Percentiles rank a stretch among this genome's conserved stretches.
Evolutionary conservation across 53 echinoderm and acorn worm genomes (phyloP).

Genomic region (Pentamera pediparva): DNA sequence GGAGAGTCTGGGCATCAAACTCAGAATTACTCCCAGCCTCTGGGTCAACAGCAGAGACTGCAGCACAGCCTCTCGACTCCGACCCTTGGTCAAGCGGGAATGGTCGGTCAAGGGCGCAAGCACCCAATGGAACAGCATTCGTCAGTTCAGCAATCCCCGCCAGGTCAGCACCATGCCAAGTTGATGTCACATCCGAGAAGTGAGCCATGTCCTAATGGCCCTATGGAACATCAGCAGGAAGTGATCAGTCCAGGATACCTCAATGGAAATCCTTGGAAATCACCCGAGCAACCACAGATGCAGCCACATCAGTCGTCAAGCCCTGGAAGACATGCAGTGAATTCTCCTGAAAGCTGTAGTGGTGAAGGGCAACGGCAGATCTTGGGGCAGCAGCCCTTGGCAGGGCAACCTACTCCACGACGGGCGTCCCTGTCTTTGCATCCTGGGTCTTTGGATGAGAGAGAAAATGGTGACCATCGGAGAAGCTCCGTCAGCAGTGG

Average conservation of each 20-base stretch:
- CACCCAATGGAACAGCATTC: not conserved
- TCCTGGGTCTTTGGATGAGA: not conserved
- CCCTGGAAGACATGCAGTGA: no score
- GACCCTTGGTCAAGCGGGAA: not conserved
- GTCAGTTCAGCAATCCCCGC: not conserved
- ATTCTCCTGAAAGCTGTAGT: no score
- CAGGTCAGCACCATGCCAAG: not conserved
- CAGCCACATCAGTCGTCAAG: not conserved
- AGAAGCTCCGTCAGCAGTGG: no score
- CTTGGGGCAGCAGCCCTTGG: not conserved
- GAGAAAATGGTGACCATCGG: not conserved
- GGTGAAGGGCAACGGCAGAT: no score
- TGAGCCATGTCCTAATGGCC: no score
- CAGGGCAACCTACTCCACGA: no score
- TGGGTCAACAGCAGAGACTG: not conserved
- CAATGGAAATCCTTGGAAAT: not conserved
- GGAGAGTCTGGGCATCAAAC: no score
- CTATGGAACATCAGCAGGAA: no score
- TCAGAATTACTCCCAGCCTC: no score
- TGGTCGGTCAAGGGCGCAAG: not conserved
- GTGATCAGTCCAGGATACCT: no score
- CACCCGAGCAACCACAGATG: not conserved
- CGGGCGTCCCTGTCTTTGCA: not conserved
- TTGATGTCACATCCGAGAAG: not conserved
- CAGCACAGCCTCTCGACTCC: not conserved